These are phyloP conservation scores for Euplagia quadripunctaria DNA, from an alignment of 2,888 invertebrate genomes.

Conservation along the genomic window DNA sequence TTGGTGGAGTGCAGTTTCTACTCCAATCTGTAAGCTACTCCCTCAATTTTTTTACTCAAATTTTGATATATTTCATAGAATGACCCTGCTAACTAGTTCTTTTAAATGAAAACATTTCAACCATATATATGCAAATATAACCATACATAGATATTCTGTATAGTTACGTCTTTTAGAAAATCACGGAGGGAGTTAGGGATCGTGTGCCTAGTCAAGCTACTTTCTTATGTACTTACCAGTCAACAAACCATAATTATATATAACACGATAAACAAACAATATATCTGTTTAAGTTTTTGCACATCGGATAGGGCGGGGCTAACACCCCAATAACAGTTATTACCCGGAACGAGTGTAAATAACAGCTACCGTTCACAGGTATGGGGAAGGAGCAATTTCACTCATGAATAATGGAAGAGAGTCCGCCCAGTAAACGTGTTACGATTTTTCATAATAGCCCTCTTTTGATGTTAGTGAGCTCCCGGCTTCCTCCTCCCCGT, in stretches of 20 bases:
- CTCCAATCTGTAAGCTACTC: too few relatives aligned
- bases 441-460: constrained; percentile 86
- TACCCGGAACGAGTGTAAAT: constrained; percentile 73
- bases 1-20: too few relatives aligned
- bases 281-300: constrained; percentile 54
- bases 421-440: constrained; percentile 85
- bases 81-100: too few relatives aligned
- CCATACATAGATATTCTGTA: too few relatives aligned
- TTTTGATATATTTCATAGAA: too few relatives aligned
- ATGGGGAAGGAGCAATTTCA: constrained; percentile 76
- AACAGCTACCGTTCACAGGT: constrained; percentile 71
- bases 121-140: too few relatives aligned
- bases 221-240: too few relatives aligned
- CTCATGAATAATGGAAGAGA: constrained; percentile 81
- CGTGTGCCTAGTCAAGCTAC: too few relatives aligned
- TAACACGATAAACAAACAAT: constrained; percentile 28
- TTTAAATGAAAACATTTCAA: too few relatives aligned
- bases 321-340: constrained; percentile 71
- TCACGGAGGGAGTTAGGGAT: too few relatives aligned
- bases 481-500: constrained; percentile 50
- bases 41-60: too few relatives aligned
- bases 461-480: constrained; percentile 74
- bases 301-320: constrained; percentile 65
- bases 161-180: too few relatives aligned
- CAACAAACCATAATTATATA: background rate